phyloP scores from a whole-genome alignment of 2,113 vertebrate genomes.

The Sula dactylatra region DNA sequence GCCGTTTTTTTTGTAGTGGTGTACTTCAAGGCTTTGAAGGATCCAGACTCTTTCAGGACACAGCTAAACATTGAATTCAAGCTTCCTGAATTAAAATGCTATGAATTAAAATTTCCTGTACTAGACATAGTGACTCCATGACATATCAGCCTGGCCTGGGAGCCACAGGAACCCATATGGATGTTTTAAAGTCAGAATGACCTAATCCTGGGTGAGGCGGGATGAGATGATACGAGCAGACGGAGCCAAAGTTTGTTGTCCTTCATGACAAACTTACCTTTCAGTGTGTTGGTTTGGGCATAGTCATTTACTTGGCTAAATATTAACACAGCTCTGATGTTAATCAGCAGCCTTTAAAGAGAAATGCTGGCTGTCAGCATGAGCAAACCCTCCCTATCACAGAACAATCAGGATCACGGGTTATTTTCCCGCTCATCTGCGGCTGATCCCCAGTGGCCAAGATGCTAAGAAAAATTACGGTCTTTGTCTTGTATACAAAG shows the following conservation, averaged over 20 bases:
- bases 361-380: background rate
- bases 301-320: background rate
- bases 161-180: background rate
- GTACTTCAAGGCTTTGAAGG: background rate
- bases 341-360: background rate
- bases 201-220: background rate
- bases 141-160: background rate
- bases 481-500: background rate
- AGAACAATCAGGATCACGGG: accelerated
- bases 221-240: background rate
- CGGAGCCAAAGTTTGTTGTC: background rate
- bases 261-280: conserved; percentile 2
- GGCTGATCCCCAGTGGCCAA: background rate
- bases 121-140: background rate
- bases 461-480: background rate
- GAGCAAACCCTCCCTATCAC: background rate
- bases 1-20: background rate
- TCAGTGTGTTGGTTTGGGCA: background rate
- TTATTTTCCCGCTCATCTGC: background rate
- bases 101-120: background rate
- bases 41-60: background rate
- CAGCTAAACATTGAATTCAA: background rate
- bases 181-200: background rate
- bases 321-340: background rate
- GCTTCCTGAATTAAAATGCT: background rate